Conservation (phyloP, 2,113 vertebrate species). For the Mus spicilegus region DNA sequence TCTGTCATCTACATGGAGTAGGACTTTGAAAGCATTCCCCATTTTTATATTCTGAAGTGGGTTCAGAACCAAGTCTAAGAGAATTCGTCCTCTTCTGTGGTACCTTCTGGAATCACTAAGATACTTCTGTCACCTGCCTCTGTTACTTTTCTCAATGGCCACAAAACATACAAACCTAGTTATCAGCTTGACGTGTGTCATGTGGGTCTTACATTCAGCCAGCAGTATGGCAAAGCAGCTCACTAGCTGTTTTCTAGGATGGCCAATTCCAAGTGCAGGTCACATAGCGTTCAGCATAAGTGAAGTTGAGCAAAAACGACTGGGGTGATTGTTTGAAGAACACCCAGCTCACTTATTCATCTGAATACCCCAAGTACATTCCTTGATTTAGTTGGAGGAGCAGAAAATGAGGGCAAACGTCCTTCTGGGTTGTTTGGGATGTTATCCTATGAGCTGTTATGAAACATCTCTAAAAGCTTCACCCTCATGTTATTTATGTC, state of each 20-base stretch:
- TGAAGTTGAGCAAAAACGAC: constrained; percentile 18
- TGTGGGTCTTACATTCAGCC: background rate
- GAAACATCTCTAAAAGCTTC: background rate
- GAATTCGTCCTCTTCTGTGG: background rate
- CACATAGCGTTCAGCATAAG: constrained; percentile 6
- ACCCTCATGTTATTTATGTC: constrained; percentile 22
- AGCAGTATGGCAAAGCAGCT: background rate
- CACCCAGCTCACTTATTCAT: background rate
- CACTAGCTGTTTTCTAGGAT: constrained; percentile 7
- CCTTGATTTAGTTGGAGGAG: background rate
- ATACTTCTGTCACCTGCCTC: background rate
- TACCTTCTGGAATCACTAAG: background rate
- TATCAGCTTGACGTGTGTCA: background rate
- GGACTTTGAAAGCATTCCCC: background rate
- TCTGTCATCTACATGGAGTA: background rate
- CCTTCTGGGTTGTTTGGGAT: no score
- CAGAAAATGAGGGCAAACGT: background rate
- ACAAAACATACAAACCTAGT: background rate
- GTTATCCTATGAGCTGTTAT: background rate
- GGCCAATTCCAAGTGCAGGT: background rate
- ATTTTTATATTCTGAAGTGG: constrained; percentile 31
- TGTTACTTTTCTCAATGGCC: background rate
- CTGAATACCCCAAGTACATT: background rate
- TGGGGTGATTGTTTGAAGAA: background rate
- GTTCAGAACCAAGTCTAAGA: background rate